Percentiles rank a stretch among this genome's conserved stretches.
phyloP scores from a whole-genome alignment of 2,113 vertebrate species.

The Coptodon rendalli region DNA sequence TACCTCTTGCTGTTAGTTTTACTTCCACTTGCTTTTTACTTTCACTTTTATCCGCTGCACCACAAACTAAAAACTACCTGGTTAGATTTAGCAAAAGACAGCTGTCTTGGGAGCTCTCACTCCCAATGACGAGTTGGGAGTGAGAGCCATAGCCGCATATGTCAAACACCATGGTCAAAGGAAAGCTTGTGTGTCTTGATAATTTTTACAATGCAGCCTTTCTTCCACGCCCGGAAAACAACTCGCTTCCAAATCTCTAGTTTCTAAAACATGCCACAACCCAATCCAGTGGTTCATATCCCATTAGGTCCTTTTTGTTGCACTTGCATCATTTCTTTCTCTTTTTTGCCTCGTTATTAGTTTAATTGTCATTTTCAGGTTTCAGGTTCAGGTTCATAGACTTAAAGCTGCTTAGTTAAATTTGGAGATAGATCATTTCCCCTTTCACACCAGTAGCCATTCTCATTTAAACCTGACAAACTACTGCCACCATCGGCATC shows the following conservation, averaged over 20 bases:
- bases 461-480: neutral
- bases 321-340: neutral
- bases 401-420: neutral
- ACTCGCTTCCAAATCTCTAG: neutral
- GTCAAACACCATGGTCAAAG: neutral
- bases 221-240: neutral
- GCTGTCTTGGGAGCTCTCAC: neutral
- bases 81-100: neutral
- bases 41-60: neutral
- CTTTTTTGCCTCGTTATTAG: neutral
- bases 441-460: neutral
- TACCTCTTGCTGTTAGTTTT: neutral
- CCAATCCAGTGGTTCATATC: neutral
- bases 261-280: neutral
- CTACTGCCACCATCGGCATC: rapidly evolving
- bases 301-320: neutral
- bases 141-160: neutral
- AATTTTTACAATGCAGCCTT: neutral
- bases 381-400: neutral
- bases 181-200: neutral
- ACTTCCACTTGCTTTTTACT: neutral
- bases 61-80: neutral
- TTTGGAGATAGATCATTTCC: neutral
- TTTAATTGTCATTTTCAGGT: neutral
- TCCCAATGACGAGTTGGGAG: neutral